Conservation (phyloP, 2,113 vertebrate species). For the Spheniscus mendiculus region DNA sequence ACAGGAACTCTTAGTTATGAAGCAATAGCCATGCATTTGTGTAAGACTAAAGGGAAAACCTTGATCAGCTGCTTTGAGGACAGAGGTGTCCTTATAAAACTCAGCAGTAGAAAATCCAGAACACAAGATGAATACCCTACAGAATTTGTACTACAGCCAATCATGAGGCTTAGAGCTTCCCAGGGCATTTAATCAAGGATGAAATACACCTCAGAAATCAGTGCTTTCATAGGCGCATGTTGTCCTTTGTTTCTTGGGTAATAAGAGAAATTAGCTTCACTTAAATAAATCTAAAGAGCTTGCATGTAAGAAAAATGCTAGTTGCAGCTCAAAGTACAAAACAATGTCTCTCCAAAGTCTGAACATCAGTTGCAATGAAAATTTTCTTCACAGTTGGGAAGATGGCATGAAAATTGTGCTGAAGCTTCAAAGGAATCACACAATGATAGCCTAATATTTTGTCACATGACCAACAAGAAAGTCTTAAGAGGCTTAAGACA, state of each 20-base stretch:
- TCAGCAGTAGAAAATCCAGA: neutral
- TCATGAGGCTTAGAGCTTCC: neutral
- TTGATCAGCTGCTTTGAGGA: neutral
- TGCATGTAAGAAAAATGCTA: neutral
- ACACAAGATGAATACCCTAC: neutral
- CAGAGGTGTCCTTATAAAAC: neutral
- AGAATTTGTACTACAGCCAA: neutral
- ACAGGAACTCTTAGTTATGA: neutral
- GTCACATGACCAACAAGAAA: neutral
- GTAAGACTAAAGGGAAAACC: neutral
- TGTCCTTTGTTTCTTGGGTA: neutral
- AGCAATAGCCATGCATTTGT: neutral
- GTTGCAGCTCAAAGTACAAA: neutral
- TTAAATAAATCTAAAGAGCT: neutral
- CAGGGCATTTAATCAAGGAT: neutral
- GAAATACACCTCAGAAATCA: neutral
- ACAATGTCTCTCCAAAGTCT: neutral
- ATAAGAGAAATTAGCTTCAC: neutral
- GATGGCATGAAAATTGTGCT: neutral
- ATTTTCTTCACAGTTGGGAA: neutral
- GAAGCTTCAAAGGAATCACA: neutral
- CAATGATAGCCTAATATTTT: neutral
- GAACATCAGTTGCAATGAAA: neutral
- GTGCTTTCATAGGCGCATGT: neutral
- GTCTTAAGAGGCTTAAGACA: neutral